Evolutionary conservation across 2,888 invertebrate genomes (phyloP).

Genomic region (Papilio gigon): DNA sequence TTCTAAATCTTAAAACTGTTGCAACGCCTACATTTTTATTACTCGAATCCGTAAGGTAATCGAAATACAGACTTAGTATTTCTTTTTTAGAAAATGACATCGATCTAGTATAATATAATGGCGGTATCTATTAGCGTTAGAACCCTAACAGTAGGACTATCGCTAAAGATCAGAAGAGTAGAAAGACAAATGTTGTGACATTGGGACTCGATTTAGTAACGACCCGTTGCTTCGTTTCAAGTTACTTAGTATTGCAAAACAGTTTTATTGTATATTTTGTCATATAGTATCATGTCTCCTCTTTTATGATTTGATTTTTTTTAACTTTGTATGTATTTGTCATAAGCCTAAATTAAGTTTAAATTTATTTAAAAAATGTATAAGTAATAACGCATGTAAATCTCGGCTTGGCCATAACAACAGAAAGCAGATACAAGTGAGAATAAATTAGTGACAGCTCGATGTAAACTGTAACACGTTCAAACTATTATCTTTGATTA

Average conservation of each 20-base stretch:
- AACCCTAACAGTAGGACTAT: slow-evolving; percentile 13
- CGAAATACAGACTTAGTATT: too few relatives aligned
- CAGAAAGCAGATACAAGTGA: too few relatives aligned
- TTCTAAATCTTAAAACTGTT: background rate
- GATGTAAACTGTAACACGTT: too few relatives aligned
- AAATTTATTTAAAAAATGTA: too few relatives aligned
- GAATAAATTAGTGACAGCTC: too few relatives aligned
- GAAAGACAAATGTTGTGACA: slow-evolving; percentile 25
- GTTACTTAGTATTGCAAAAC: slow-evolving; percentile 19
- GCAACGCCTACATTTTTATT: background rate
- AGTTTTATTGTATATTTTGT: slow-evolving; percentile 23
- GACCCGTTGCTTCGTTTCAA: slow-evolving; percentile 12
- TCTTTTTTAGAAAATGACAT: too few relatives aligned
- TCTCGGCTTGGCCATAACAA: too few relatives aligned
- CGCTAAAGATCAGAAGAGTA: slow-evolving; percentile 28
- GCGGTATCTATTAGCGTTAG: slow-evolving; percentile 2
- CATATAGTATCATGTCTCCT: slow-evolving; percentile 1
- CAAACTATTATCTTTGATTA: too few relatives aligned
- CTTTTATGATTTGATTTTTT: background rate
- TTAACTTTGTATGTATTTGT: background rate
- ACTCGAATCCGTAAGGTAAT: slow-evolving; percentile 12
- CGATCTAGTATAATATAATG: too few relatives aligned
- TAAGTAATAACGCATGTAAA: too few relatives aligned
- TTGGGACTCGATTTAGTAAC: slow-evolving; percentile 28
- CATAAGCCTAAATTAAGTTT: background rate